Percentiles rank a stretch among this genome's conserved stretches.
phyloP scores from a whole-genome alignment of 2,797 vertebrate genomes.

The Calcarius lapponicus region DNA sequence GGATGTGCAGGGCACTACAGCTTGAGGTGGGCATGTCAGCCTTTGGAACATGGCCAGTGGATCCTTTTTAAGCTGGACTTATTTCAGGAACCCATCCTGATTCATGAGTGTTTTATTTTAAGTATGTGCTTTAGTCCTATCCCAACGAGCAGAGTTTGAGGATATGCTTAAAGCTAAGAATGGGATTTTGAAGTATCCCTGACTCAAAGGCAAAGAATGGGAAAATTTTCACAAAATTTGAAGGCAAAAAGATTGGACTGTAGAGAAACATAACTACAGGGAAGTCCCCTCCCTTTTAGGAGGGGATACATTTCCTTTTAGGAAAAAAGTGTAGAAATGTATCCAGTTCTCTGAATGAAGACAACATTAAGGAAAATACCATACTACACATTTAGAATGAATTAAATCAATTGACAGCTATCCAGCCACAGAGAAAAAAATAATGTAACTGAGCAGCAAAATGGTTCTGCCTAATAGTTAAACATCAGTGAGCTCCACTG shows the following conservation, averaged over 20 bases:
- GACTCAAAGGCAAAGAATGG: not conserved
- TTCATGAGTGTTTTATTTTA: not conserved
- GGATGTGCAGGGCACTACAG: not conserved
- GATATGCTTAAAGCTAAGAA: not conserved
- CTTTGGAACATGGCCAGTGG: not conserved
- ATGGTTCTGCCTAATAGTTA: conserved; percentile 50
- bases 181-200: not conserved
- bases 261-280: not conserved
- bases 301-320: not conserved
- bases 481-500: not conserved
- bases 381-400: not conserved
- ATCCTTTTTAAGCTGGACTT: not conserved
- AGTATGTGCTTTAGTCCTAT: not conserved
- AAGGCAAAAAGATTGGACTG: not conserved
- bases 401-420: conserved; percentile 2
- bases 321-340: not conserved
- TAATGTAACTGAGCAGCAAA: conserved; percentile 19
- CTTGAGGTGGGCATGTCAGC: not conserved
- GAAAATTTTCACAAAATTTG: not conserved
- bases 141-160: not conserved
- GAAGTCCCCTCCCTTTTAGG: not conserved
- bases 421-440: not conserved
- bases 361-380: not conserved
- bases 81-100: not conserved
- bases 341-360: not conserved